phyloP scores from a whole-genome alignment of 1,140 invertebrate species.

The Nasonia vitripennis region DNA sequence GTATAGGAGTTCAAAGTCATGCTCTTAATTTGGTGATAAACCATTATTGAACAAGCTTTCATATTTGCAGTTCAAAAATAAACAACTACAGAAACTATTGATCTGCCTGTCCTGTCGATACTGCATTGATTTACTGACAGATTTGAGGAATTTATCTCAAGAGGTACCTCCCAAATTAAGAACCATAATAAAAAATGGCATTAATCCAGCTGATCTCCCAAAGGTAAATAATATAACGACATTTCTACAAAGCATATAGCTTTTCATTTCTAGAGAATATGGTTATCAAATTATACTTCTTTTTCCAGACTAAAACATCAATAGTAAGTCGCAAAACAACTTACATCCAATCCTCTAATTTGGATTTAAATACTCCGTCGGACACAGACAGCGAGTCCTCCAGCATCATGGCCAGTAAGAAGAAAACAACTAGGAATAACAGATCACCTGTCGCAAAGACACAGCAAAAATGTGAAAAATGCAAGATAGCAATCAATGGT shows the following conservation, averaged over 20 bases:
- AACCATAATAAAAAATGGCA: constrained; percentile 53
- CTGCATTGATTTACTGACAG: constrained; percentile 67
- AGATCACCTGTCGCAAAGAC: constrained; percentile 12
- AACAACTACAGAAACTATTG: constrained; percentile 40
- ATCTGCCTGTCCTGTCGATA: constrained; percentile 71
- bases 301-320: constrained; percentile 61
- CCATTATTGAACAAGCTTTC: neutral
- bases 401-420: constrained; percentile 48
- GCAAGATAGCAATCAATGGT: constrained; percentile 53
- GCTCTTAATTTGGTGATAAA: constrained; percentile 8
- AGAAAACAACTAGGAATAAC: constrained; percentile 43
- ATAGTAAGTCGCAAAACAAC: constrained; percentile 69
- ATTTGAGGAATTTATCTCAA: constrained; percentile 64
- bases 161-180: constrained; percentile 57
- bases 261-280: constrained; percentile 14
- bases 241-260: neutral
- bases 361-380: constrained; percentile 51
- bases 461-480: constrained; percentile 60
- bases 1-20: constrained; percentile 46
- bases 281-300: constrained; percentile 7
- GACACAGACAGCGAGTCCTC: constrained; percentile 59
- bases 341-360: constrained; percentile 52
- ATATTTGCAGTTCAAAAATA: constrained; percentile 58
- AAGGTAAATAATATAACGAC: constrained; percentile 59
- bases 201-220: constrained; percentile 56